Base-by-base conservation (phyloP, 2,113 vertebrate genomes). In the Petrocephalus zakoni region DNA sequence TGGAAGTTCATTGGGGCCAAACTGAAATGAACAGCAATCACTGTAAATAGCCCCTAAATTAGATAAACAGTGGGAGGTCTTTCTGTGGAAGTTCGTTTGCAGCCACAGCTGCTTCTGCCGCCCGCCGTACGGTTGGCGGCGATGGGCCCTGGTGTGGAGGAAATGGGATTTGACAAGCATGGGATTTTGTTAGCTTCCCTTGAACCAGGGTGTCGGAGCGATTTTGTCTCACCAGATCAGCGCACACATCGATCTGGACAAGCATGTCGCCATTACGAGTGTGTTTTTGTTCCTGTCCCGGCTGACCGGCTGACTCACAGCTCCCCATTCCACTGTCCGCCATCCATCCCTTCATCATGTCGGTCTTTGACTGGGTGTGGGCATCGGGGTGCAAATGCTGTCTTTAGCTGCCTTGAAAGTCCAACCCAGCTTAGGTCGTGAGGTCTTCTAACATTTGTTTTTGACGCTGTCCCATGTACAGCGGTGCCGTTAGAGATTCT, bases 111-210 rank as follows among this genome's bases (percentile, higher is more conserved):
- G 64, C 64, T 25, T 17, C 64, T 53, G 64, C 58, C 22, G 47
- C 51, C 37, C 29, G 4, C 4, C 11, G 15, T 55, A 47, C 9
- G 29, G 13, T 29, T 34, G 1, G 61, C 19, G 8, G 25, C 29
- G 68, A 88, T 2, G 17, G 21, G 29, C 8, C 8, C 49, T 88
- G 1, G 10, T 5, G n/a, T 22, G 15, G 51, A 46, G 75, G 78
- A 86, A 87, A 91, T 91, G 89, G 88, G 47, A 49, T 88, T 51
- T 90, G 93, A 91, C 92, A 90, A 90, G 89, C 90, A 81, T 91
- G 89, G 78, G 78, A 90, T 90, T 90, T 90, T 19, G 88, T 89
- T 89, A 55, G 68, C 64, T 58, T 88, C 87, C 89, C 25, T 90
- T 88, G 88, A 90, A 88, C 42, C 55, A 29, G 78, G 53, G 22